Evolutionary conservation across 2,113 vertebrate species (phyloP), one percentile per base, ranked within the genome.

Genomic region (Struthio camelus): DNA sequence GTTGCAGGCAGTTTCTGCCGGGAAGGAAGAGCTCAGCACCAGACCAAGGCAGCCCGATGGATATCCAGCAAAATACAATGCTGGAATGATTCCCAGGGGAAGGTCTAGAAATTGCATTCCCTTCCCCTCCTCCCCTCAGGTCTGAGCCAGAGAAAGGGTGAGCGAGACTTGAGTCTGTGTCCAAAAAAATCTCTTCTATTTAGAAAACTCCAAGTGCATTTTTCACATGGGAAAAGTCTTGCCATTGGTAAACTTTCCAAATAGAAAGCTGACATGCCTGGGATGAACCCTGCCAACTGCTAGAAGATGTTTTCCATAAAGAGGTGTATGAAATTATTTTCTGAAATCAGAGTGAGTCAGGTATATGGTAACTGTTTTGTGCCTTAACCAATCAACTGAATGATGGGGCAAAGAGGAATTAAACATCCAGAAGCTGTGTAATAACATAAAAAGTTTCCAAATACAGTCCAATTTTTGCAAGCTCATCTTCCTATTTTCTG

Each of bases 221-320:
- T 88, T 93, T 96, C 92, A 89, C 73, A 2, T 36, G 93, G 90
- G 93, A 97, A 95, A 93, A 93, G 38, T 59, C 30, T 67, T 72
- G 73, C 34, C 0, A 2, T 30, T 70, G 51, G 44, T 80, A 46
- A 59, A 64, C 54, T 84, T 91, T 90, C 59, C 51, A 86, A 88
- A 56, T 36, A 90, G 76, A 88, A 95, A 92, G 72, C 50, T 7
- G 22, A 32, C 1, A 0, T 20, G 15, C 14, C 38, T 11, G 0
- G 5, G 20, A 10, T 42, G 42, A 79, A 79, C 16, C 71, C 28
- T 67, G 64, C 82, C 3, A 32, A 94, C 53, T 61, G 40, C 72
- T 78, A 58, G 64, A 61, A 88, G 90, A 53, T 90, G 64, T 79
- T 80, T 94, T 86, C 65, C 81, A 50, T 92, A 48, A 78, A 62